Conservation (phyloP, 2,113 vertebrate genomes). For the Ursus arctos region DNA sequence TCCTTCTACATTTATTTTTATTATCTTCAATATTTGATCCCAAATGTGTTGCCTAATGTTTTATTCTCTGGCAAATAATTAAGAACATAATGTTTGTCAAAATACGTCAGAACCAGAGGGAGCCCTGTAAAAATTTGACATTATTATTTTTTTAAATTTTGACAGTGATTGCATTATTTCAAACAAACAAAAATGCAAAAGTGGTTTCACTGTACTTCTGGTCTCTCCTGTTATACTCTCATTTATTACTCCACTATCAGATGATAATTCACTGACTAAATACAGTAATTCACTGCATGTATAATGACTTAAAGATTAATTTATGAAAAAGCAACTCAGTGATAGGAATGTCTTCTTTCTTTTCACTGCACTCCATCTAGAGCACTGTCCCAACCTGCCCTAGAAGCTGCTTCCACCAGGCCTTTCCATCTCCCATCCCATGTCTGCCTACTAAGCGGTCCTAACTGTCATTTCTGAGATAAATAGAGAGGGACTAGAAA, state of each 20-base stretch:
- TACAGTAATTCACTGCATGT: neutral
- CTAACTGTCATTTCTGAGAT: neutral
- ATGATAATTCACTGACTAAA: too few relatives aligned
- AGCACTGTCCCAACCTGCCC: neutral
- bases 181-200: neutral
- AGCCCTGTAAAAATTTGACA: neutral
- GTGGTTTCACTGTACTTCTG: neutral
- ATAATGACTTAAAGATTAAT: neutral
- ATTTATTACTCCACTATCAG: neutral
- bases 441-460: neutral
- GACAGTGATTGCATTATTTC: neutral
- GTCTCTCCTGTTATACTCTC: neutral
- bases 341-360: neutral
- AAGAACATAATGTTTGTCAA: constrained; percentile 45
- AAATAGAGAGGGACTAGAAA: neutral
- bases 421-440: neutral
- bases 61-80: constrained; percentile 55
- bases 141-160: neutral
- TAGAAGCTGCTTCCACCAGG: neutral
- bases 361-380: neutral
- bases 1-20: constrained; percentile 56
- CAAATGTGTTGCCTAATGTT: constrained; percentile 10
- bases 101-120: neutral
- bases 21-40: constrained; percentile 54
- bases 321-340: neutral